phyloP scores from a whole-genome alignment of 1,140 invertebrate genomes.

The Drosophila pseudoobscura region DNA sequence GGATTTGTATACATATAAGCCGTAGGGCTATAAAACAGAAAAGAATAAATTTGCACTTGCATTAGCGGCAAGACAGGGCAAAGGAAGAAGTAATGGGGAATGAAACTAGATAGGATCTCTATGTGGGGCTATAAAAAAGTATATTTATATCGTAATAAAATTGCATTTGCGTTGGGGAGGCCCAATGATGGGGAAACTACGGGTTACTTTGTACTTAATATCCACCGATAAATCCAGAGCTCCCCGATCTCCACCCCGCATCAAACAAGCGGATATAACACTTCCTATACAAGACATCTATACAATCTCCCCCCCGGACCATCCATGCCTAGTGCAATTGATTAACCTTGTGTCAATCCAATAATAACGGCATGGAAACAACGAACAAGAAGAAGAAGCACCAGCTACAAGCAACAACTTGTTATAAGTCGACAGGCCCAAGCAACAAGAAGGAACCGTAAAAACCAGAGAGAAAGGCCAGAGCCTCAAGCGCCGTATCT shows the following conservation, averaged over 20 bases:
- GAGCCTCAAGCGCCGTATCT: no score
- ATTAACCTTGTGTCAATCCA: slow-evolving; percentile 67
- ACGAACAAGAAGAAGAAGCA: slow-evolving; percentile 46
- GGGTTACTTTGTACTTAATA: background rate
- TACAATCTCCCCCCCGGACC: background rate
- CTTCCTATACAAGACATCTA: slow-evolving; percentile 57
- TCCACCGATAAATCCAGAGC: slow-evolving; percentile 14
- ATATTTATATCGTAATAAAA: no score
- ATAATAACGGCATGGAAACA: slow-evolving; percentile 66
- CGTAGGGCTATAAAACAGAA: slow-evolving; percentile 48
- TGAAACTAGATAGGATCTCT: slow-evolving; percentile 14
- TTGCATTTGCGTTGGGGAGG: no score
- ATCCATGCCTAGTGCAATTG: slow-evolving; percentile 36
- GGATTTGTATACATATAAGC: slow-evolving; percentile 50
- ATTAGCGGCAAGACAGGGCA: slow-evolving; percentile 1
- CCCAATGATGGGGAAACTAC: no score
- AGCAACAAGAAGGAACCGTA: slow-evolving; percentile 34
- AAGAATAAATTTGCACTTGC: slow-evolving; percentile 20
- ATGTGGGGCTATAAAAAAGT: slow-evolving; percentile 7
- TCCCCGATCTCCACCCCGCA: slow-evolving; percentile 2
- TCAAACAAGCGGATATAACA: slow-evolving; percentile 12
- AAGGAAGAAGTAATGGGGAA: no score
- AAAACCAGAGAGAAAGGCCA: slow-evolving; percentile 8
- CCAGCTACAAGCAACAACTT: slow-evolving; percentile 55
- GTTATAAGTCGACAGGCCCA: slow-evolving; percentile 65